phyloP scores from a whole-genome alignment of 2,888 invertebrate genomes.

The Scaptomyza tumidula region DNA sequence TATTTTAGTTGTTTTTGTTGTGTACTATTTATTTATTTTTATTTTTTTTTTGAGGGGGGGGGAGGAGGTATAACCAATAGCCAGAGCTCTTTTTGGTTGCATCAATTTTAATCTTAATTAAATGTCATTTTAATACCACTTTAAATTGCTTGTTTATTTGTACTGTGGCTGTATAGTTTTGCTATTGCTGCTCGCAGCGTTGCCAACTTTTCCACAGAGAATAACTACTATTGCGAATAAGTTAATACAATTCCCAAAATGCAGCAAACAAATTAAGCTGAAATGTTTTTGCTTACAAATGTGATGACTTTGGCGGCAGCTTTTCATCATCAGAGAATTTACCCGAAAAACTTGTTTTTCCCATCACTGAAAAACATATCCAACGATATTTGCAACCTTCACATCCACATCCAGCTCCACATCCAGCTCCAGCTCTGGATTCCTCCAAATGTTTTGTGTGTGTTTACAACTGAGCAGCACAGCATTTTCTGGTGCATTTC shows the following conservation, averaged over 20 bases:
- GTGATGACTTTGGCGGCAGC: constrained; percentile 55
- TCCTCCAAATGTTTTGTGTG: constrained; percentile 33
- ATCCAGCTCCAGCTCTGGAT: not conserved
- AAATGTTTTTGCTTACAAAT: constrained; percentile 79
- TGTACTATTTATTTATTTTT: constrained; percentile 8
- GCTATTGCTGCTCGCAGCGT: not conserved
- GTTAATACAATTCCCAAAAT: constrained; percentile 70
- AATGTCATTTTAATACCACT: constrained; percentile 69
- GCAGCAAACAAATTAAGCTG: constrained; percentile 75
- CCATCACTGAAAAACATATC: constrained; percentile 26
- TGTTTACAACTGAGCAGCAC: constrained; percentile 57
- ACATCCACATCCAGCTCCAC: not conserved
- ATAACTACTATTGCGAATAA: constrained; percentile 35
- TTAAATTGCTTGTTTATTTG: constrained; percentile 52
- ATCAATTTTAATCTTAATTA: constrained; percentile 78
- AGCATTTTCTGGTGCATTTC: constrained; percentile 48
- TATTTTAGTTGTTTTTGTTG: constrained; percentile 3
- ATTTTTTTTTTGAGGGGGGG: constrained; percentile 27
- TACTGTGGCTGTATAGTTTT: not conserved
- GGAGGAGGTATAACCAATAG: constrained; percentile 24
- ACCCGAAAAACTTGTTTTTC: constrained; percentile 23
- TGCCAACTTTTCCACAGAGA: constrained; percentile 4
- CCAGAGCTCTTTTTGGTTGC: constrained; percentile 41
- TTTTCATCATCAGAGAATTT: constrained; percentile 68
- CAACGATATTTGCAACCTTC: not conserved